Percentiles rank a stretch among this genome's conserved stretches.
These are phyloP conservation scores for Xiphophorus couchianus DNA, from an alignment of 2,113 vertebrate genomes.

Conservation along the genomic window DNA sequence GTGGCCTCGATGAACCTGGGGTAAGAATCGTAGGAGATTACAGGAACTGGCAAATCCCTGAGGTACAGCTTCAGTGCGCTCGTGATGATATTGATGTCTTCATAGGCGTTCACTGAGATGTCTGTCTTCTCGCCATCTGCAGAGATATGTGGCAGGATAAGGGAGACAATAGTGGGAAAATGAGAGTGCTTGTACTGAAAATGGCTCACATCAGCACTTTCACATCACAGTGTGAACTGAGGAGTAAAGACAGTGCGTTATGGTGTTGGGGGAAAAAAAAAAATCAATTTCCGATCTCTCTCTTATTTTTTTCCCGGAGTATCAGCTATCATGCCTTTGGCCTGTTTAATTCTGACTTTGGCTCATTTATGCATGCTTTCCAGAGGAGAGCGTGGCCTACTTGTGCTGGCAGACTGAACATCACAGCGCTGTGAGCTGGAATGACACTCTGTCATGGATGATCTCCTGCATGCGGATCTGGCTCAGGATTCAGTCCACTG, in stretches of 20 bases:
- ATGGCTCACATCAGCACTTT: slow-evolving; percentile 35
- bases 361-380: slow-evolving; percentile 57
- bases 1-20: slow-evolving; percentile 97
- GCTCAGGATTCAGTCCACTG: slow-evolving; percentile 53
- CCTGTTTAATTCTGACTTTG: slow-evolving; percentile 65
- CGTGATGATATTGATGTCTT: slow-evolving; percentile 99
- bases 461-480: slow-evolving; percentile 66
- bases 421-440: slow-evolving; percentile 74
- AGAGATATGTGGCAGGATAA: slow-evolving; percentile 43
- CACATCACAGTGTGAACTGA: slow-evolving; percentile 14
- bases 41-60: slow-evolving; percentile 97
- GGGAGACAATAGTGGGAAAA: slow-evolving; percentile 23
- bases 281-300: slow-evolving; percentile 5
- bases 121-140: slow-evolving; percentile 98
- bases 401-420: slow-evolving; percentile 75
- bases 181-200: slow-evolving; percentile 24
- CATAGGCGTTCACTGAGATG: slow-evolving; percentile 97
- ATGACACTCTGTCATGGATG: slow-evolving; percentile 78
- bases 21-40: slow-evolving; percentile 97
- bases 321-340: slow-evolving; percentile 57
- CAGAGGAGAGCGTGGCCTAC: slow-evolving; percentile 71
- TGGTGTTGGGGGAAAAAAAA: neutral
- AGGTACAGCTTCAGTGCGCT: slow-evolving; percentile 99
- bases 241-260: slow-evolving; percentile 28
- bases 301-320: slow-evolving; percentile 34